Evolutionary conservation across 1,140 invertebrate species (phyloP), one percentile per base, ranked within the genome.

Genomic region (Drosophila sechellia): DNA sequence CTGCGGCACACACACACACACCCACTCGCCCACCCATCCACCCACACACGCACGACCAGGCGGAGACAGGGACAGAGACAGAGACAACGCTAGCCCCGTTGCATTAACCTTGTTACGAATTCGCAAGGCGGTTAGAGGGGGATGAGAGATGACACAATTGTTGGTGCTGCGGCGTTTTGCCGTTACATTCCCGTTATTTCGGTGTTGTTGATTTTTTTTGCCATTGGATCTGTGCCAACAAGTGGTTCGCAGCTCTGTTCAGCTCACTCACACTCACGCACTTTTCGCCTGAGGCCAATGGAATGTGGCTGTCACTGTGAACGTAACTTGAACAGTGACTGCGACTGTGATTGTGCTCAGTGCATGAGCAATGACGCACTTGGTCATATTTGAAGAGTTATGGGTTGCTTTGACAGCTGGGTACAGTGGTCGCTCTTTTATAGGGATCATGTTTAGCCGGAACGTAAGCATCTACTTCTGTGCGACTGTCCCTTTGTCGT

Each of bases 201-300:
- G 35, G 45, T 37, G 61, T 31, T 20, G 43, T 27, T 53, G 31
- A 25, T 45, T 39, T 27, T 52, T 37, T 57, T 39, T 79, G 43
- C 59, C 57, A 65, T 86, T 86, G 83, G 83, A 83, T 50, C 59
- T 15, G 37, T 83, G 83, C 83, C 83, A 86, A 86, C 83, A 86
- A 86, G 83, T 86, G 83, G 83, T 86, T 76, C 40, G 72, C 60
- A n/a, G 54, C 25, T 72, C 68, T 45, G 25, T 48, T 85, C 60
- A 57, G 61, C 64, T 81, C 63, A 6, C 27, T 1, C 27, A 31
- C 27, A 40, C 57, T 31, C 58, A 40, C 56, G 64, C 79, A 79
- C 79, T 84, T 61, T 72, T 68, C 69, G 76, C 54, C 72, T 57
- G 42, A 37, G 50, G 22, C 75, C 15, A 31, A 31, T 25, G 25